Evolutionary conservation across 2,113 vertebrate genomes (phyloP).

Genomic region (Centropus unirufus): DNA sequence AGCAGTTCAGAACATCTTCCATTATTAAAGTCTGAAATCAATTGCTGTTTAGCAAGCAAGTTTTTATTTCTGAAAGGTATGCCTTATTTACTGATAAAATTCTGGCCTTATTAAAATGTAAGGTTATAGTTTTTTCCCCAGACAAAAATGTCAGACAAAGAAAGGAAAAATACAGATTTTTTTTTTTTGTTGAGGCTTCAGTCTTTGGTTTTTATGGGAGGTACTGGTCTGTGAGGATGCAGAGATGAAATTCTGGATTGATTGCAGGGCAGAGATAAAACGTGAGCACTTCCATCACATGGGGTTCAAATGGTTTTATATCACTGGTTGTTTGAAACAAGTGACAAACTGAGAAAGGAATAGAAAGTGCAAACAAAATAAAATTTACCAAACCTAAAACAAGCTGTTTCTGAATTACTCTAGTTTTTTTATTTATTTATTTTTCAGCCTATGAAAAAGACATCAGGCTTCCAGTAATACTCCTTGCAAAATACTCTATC

Average conservation of each 20-base stretch:
- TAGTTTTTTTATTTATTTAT: neutral
- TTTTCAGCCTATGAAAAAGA: slow-evolving; percentile 19
- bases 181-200: neutral
- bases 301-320: neutral
- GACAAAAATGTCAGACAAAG: neutral
- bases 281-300: neutral
- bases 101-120: neutral
- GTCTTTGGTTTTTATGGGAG: neutral
- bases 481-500: neutral
- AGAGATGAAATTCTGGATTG: neutral
- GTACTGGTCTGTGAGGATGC: neutral
- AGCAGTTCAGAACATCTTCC: neutral
- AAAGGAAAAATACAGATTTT: neutral
- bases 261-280: neutral
- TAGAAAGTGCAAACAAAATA: neutral
- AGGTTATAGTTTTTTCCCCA: neutral
- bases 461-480: neutral
- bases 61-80: neutral
- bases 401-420: neutral
- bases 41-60: neutral
- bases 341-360: neutral
- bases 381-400: neutral
- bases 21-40: slow-evolving; percentile 5
- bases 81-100: slow-evolving; percentile 2
- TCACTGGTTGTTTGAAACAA: neutral